Percentiles rank a stretch among this genome's conserved stretches.
Evolutionary conservation across 2,113 vertebrate genomes (phyloP).

Genomic region (Anhinga rufa): DNA sequence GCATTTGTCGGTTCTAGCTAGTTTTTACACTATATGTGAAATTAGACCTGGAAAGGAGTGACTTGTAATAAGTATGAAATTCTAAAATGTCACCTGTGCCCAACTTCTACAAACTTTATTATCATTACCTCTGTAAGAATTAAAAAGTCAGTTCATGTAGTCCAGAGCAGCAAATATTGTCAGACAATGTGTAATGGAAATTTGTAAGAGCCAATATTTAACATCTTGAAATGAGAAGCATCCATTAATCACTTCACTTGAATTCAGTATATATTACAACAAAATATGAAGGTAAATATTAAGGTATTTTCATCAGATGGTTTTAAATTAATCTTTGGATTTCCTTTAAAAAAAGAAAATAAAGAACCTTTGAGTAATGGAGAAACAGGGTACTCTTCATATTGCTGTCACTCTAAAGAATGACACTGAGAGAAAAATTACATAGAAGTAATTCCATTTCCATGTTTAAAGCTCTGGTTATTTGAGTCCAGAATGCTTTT

Average conservation of each 20-base stretch:
- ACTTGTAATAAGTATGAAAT: not conserved
- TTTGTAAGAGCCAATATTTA: conserved; percentile 8
- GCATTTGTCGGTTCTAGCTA: not conserved
- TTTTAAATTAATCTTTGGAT: conserved; percentile 7
- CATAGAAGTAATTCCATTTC: not conserved
- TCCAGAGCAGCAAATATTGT: conserved; percentile 14
- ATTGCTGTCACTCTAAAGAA: not conserved
- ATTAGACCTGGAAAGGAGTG: not conserved
- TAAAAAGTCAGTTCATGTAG: not conserved
- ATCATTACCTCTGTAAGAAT: not conserved
- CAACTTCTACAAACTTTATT: not conserved
- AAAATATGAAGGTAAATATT: conserved; percentile 26
- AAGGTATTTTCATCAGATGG: not conserved
- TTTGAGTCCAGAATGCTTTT: not conserved
- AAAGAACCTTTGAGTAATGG: not conserved
- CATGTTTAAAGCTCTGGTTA: not conserved
- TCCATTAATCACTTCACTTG: not conserved
- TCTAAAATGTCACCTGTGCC: not conserved
- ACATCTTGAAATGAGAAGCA: conserved; percentile 9
- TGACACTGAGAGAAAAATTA: not conserved
- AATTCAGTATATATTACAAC: not conserved
- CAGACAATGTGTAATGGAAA: not conserved
- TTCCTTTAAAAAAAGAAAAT: not conserved
- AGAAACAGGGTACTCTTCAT: not conserved
- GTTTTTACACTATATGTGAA: not conserved